Evolutionary conservation across 30 jellyfish, hydroid and myxozoan genomes (phyloP).

Genomic region (Phacellophora camtschatica): DNA sequence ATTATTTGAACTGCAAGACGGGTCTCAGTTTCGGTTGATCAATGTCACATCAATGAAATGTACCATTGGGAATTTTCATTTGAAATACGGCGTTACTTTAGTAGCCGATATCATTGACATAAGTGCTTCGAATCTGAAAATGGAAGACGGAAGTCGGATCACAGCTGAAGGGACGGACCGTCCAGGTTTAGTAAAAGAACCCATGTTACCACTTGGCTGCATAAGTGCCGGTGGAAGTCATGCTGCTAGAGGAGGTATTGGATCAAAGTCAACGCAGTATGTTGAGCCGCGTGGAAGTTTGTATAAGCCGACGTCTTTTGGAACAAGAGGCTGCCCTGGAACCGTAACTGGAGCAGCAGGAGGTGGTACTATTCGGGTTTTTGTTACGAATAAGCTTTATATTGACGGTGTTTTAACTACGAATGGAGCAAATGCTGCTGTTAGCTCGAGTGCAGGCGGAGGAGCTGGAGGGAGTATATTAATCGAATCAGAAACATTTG

Average conservation of each 20-base stretch:
- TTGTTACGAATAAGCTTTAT: slow-evolving; percentile 53
- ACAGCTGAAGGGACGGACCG: slow-evolving; percentile 60
- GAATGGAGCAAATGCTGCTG: slow-evolving; percentile 41
- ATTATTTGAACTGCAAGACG: slow-evolving; percentile 63
- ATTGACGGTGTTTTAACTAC: slow-evolving; percentile 52
- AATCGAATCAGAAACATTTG: slow-evolving; percentile 57
- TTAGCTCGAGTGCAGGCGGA: slow-evolving; percentile 55
- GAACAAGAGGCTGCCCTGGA: slow-evolving; percentile 64
- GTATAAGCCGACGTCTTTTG: slow-evolving; percentile 27
- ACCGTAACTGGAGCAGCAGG: slow-evolving; percentile 38
- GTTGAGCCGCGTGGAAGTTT: slow-evolving; percentile 44
- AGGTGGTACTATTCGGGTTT: slow-evolving; percentile 39
- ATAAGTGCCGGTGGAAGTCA: slow-evolving; percentile 71
- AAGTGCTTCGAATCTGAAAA: slow-evolving; percentile 48
- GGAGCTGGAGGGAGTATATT: slow-evolving; percentile 74
- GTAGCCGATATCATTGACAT: slow-evolving; percentile 59
- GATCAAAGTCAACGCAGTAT: neutral
- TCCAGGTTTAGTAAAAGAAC: slow-evolving; percentile 47
- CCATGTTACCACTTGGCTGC: slow-evolving; percentile 34
- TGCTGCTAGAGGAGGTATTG: slow-evolving; percentile 53
- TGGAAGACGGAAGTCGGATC: slow-evolving; percentile 62
- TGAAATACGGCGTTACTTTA: slow-evolving; percentile 60
- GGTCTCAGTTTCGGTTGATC: slow-evolving; percentile 52
- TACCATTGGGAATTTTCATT: slow-evolving; percentile 57
- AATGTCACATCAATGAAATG: slow-evolving; percentile 66